A percentile compares a stretch with the other conserved stretches of the same genome.
These are phyloP conservation scores for Chrysogorgia sp. DNA, from an alignment of 92 coral and sea anemone genomes.

Conservation along the genomic window DNA sequence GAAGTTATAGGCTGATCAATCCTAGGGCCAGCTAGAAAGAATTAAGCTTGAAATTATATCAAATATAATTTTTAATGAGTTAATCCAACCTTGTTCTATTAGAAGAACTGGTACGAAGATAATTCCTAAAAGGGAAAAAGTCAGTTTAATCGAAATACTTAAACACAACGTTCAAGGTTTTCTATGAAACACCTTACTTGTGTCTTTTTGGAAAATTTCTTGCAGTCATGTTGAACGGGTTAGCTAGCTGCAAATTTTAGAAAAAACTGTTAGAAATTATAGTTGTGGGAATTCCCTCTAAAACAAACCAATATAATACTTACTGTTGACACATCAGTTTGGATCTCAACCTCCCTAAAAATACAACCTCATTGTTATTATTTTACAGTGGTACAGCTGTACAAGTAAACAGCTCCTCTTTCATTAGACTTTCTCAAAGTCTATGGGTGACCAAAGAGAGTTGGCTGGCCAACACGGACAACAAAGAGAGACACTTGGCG, in stretches of 20 bases:
- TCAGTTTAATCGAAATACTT: not conserved
- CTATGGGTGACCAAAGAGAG: too few species aligned
- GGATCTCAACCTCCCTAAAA: slow-evolving; percentile 40
- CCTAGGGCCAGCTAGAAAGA: too few species aligned
- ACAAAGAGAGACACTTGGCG: too few species aligned
- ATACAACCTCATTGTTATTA: not conserved
- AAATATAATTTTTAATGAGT: not conserved
- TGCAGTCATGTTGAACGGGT: slow-evolving; percentile 95
- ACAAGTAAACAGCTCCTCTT: too few species aligned
- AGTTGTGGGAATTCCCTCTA: not conserved
- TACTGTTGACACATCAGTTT: slow-evolving; percentile 40
- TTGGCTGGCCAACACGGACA: too few species aligned
- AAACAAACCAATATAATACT: not conserved
- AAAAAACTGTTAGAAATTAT: not conserved
- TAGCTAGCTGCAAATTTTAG: slow-evolving; percentile 41
- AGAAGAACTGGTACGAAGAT: slow-evolving; percentile 48
- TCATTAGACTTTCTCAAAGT: too few species aligned
- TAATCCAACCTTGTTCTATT: slow-evolving; percentile 61
- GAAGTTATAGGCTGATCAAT: too few species aligned
- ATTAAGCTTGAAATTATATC: not conserved
- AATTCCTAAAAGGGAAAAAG: slow-evolving; percentile 48
- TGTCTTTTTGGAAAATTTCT: slow-evolving; percentile 86
- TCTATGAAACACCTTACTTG: slow-evolving; percentile 51
- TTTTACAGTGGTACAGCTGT: not conserved
- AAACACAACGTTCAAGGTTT: not conserved